Conservation (phyloP, 2,888 invertebrate genomes). For the Cartodere bifasciata region DNA sequence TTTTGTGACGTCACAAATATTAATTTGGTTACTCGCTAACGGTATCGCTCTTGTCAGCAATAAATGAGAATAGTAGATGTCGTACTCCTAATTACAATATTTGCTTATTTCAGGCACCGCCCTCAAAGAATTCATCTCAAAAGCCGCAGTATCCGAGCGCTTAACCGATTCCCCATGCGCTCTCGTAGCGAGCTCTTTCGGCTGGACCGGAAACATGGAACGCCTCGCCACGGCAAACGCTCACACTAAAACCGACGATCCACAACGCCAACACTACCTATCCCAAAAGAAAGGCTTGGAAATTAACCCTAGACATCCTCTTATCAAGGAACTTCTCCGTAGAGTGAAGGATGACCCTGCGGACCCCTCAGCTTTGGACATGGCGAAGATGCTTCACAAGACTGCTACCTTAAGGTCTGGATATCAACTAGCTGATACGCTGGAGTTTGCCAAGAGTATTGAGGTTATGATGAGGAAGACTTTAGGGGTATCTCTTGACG, state of each 20-base stretch:
- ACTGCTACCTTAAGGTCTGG: conserved; percentile 90
- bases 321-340: conserved; percentile 80
- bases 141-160: conserved; percentile 77
- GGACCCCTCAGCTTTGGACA: conserved; percentile 66
- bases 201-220: conserved; percentile 99
- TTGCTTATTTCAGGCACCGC: conserved; percentile 62
- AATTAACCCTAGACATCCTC: conserved; percentile 94
- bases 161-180: conserved; percentile 90
- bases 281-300: conserved; percentile 95
- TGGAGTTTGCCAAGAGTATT: conserved; percentile 80
- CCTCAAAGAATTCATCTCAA: conserved; percentile 64
- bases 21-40: too few relatives aligned
- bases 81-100: too few relatives aligned
- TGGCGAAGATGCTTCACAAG: conserved; percentile 81
- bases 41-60: too few relatives aligned
- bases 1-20: too few relatives aligned
- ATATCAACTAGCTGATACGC: conserved; percentile 77
- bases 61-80: too few relatives aligned
- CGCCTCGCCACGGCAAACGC: conserved; percentile 89
- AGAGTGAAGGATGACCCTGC: conserved; percentile 66
- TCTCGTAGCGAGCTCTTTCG: conserved; percentile 89
- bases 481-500: conserved; percentile 66
- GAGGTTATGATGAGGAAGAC: conserved; percentile 78
- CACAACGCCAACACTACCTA: conserved; percentile 77
- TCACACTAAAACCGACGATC: conserved; percentile 90